Base-by-base conservation (phyloP, 2,113 vertebrate genomes). In the Corythornis vintsioides region DNA sequence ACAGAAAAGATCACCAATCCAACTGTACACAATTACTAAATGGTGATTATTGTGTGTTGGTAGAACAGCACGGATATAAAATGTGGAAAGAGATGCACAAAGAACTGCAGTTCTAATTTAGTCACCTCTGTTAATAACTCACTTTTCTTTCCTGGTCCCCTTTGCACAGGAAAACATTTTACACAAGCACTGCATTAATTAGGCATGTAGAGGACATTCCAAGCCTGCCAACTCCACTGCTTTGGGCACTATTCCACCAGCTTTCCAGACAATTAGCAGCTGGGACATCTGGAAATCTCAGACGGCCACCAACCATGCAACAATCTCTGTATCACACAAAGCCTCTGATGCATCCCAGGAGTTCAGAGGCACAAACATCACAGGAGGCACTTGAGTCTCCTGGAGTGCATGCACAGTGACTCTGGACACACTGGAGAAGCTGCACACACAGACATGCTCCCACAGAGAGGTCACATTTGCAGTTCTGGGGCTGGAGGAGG, bases 231-330 rank as follows among this genome's bases (percentile, higher is more conserved):
- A 47, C 21, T 70, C 59, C 50, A 85, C 55, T 85, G 82, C 75
- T 93, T 92, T 89, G 89, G 82, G 87, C 90, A 87, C 21, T 78
- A 91, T 95, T 94, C 78, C 78, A 89, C 82, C 50, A 89, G 75
- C 92, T 91, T 93, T 94, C 63, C 84, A 95, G 93, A 93, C 66
- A 92, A 86, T 84, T 89, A 92, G 40, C 77, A 92, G 78, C 55
- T 89, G 74, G 55, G 89, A 85, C 78, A 92, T 94, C 95, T 87
- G 94, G 89, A 85, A 94, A 73, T 31, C 50, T 86, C 89, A 92
- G 81, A 89, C 78, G 5, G 75, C 94, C 89, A 95, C 85, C 91
- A 96, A 95, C 87, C 60, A 83, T 21, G 72, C 63, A 89, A 79
- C 91, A 91, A 83, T 18, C 35, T 85, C 45, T 22, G 6, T 73